Evolutionary conservation across 1,140 invertebrate genomes (phyloP).

Genomic region (Spodoptera frugiperda): DNA sequence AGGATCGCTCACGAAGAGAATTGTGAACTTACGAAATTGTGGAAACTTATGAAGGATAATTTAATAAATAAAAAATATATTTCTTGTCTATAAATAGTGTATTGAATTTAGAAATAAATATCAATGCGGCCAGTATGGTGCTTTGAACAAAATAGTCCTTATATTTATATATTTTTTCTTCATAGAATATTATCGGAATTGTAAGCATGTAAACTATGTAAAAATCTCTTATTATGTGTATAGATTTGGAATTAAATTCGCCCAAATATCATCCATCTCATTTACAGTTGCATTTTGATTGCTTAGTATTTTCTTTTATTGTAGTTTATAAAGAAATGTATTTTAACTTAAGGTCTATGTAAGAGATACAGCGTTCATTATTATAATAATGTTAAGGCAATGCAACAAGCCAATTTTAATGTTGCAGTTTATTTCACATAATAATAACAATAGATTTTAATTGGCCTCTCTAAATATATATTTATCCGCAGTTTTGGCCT

Average conservation of each 20-base stretch:
- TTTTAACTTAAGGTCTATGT: slow-evolving; percentile 53
- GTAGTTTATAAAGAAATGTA: slow-evolving; percentile 68
- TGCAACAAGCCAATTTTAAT: slow-evolving; percentile 67
- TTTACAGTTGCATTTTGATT: slow-evolving; percentile 73
- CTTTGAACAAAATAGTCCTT: slow-evolving; percentile 70
- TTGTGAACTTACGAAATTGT: slow-evolving; percentile 47
- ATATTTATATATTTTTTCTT: slow-evolving; percentile 60
- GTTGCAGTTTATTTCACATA: slow-evolving; percentile 64
- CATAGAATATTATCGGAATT: slow-evolving; percentile 54
- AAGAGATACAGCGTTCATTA: slow-evolving; percentile 66
- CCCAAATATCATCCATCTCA: slow-evolving; percentile 69
- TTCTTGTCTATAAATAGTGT: slow-evolving; percentile 47
- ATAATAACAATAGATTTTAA: slow-evolving; percentile 68
- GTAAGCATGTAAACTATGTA: slow-evolving; percentile 49
- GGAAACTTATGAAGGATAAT: slow-evolving; percentile 57
- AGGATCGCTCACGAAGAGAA: slow-evolving; percentile 48
- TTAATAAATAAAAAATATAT: slow-evolving; percentile 51
- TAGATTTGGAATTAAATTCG: slow-evolving; percentile 54
- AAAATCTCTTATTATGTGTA: slow-evolving; percentile 44
- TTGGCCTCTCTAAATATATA: slow-evolving; percentile 83
- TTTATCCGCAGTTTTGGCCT: slow-evolving; percentile 64
- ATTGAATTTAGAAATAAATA: slow-evolving; percentile 59
- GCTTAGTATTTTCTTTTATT: slow-evolving; percentile 76
- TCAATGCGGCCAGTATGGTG: slow-evolving; percentile 75
- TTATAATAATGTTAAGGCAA: slow-evolving; percentile 56